Conservation (phyloP, 2,888 invertebrate species). For the Microplitis deprimator region DNA sequence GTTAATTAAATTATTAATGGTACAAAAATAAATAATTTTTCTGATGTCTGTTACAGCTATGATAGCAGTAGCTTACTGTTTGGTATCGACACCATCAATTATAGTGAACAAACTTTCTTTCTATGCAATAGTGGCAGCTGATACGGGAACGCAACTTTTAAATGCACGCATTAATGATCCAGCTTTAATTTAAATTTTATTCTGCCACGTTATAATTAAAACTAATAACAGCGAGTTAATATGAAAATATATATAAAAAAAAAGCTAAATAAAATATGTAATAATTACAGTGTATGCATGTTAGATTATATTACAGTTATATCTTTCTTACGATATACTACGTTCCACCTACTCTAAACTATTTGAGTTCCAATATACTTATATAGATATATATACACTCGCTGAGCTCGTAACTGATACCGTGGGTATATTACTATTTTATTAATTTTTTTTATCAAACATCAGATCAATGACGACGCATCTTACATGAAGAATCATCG, state of each 20-base stretch:
- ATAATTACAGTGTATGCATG: not conserved
- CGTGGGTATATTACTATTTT: not conserved
- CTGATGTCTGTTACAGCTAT: not conserved
- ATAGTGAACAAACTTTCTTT: conserved; percentile 27
- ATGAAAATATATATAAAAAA: not conserved
- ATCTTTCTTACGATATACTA: not conserved
- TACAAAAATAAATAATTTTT: not conserved
- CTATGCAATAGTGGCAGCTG: conserved; percentile 34
- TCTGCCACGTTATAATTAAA: not conserved
- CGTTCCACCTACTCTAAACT: not conserved
- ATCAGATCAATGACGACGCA: not conserved
- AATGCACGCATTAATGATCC: conserved; percentile 31
- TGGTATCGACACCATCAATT: conserved; percentile 18
- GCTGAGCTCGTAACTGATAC: not conserved
- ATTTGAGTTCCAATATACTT: not conserved
- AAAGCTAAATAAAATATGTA: not conserved
- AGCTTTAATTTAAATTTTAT: not conserved
- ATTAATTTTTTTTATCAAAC: not conserved
- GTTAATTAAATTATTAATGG: not conserved
- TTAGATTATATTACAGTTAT: not conserved
- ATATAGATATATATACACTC: not conserved
- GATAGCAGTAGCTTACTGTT: not conserved
- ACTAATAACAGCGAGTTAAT: not conserved
- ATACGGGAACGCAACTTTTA: conserved; percentile 28
- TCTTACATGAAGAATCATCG: not conserved